Evolutionary conservation across 2,113 vertebrate species (phyloP).

Genomic region (Ptilonorhynchus violaceus): DNA sequence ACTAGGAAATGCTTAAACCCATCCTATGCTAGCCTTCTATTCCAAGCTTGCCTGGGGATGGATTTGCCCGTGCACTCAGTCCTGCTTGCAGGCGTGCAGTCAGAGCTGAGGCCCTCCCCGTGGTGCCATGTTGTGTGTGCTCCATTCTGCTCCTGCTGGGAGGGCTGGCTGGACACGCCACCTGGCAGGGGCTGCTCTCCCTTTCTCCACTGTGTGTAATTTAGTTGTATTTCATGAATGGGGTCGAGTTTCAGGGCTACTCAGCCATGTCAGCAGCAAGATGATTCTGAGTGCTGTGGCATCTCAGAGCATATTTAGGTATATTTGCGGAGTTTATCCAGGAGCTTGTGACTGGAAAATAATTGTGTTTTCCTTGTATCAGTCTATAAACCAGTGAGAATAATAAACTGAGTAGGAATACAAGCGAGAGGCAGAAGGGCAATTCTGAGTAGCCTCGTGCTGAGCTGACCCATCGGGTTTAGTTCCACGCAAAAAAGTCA

Average conservation of each 20-base stretch:
- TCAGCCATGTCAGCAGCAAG: background rate
- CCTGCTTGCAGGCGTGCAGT: fast-evolving
- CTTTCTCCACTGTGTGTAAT: background rate
- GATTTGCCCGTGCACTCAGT: fast-evolving
- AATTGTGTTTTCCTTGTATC: background rate
- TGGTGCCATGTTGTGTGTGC: background rate
- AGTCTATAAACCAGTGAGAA: background rate
- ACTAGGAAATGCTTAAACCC: background rate
- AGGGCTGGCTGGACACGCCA: fast-evolving
- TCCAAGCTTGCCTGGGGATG: background rate
- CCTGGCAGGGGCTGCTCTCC: fast-evolving
- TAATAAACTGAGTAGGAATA: background rate
- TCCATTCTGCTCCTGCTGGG: background rate
- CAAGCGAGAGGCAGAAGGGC: background rate
- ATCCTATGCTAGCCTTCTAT: fast-evolving
- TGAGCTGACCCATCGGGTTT: background rate
- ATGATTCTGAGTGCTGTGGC: background rate
- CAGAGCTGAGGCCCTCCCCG: fast-evolving
- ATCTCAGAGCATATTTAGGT: background rate
- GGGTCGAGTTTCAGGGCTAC: background rate
- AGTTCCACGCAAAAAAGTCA: background rate
- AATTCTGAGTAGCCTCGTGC: background rate
- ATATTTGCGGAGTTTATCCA: background rate
- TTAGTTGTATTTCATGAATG: background rate
- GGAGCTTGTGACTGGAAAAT: background rate